These are phyloP conservation scores for Lepus europaeus DNA, from an alignment of 2,113 vertebrate species.

Conservation along the genomic window DNA sequence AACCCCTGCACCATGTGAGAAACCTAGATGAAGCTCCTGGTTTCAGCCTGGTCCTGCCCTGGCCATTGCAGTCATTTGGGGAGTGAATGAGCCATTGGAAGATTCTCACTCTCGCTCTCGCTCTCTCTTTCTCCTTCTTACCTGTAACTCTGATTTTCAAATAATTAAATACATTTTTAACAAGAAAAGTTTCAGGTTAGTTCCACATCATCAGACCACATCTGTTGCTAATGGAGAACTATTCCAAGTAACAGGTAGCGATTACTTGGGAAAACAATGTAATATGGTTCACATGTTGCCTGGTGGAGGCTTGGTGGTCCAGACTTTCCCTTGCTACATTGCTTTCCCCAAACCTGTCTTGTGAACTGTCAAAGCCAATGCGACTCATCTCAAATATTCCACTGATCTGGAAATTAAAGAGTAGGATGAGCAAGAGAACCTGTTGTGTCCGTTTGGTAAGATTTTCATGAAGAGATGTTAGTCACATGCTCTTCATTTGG, in stretches of 20 bases:
- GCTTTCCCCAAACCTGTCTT: neutral
- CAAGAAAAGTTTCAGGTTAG: neutral
- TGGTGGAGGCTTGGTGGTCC: neutral
- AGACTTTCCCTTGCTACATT: neutral
- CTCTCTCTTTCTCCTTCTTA: too few species aligned
- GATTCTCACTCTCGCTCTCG: too few species aligned
- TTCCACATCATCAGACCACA: neutral
- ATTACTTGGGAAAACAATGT: neutral
- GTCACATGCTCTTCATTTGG: neutral
- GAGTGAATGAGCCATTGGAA: too few species aligned
- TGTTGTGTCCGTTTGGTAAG: neutral
- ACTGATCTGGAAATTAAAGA: neutral
- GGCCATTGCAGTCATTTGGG: too few species aligned
- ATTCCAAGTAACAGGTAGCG: neutral
- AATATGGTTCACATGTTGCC: neutral
- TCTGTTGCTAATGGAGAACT: neutral
- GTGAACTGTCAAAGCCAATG: neutral
- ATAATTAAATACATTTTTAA: too few species aligned
- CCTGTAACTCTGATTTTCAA: too few species aligned
- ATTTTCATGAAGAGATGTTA: neutral
- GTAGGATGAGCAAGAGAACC: neutral
- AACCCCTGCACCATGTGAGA: too few species aligned
- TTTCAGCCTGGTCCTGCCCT: too few species aligned
- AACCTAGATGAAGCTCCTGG: too few species aligned
- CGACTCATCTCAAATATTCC: neutral